A percentile compares a stretch with the other conserved stretches of the same genome.
phyloP scores from a whole-genome alignment of 2,797 vertebrate genomes.

The Muscicapa comitata region DNA sequence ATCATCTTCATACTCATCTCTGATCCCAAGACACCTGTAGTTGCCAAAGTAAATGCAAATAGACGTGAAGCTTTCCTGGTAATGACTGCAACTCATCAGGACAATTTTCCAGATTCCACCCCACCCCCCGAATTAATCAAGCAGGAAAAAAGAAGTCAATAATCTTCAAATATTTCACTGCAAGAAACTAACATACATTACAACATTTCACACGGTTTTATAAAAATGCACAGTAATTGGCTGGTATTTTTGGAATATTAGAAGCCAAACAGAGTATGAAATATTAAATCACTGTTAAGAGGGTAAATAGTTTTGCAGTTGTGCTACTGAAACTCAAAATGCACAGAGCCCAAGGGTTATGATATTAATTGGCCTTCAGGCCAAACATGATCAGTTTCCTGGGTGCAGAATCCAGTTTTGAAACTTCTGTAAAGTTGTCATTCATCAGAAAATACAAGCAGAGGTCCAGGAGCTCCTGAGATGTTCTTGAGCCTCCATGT shows the following conservation, averaged over 20 bases:
- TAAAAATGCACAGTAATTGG: background rate
- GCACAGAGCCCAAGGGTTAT: background rate
- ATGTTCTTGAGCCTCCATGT: background rate
- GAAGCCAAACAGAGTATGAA: background rate
- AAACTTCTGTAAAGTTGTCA: background rate
- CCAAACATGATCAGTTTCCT: background rate
- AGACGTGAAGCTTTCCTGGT: slow-evolving; percentile 49
- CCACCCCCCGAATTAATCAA: background rate
- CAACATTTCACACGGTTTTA: background rate
- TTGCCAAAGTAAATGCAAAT: slow-evolving; percentile 67
- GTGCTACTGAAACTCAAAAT: background rate
- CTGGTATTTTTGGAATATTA: background rate
- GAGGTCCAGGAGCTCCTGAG: background rate
- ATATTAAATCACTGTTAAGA: background rate
- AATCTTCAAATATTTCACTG: background rate
- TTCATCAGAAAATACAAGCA: background rate
- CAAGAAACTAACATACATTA: background rate
- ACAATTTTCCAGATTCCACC: slow-evolving; percentile 16
- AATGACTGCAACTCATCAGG: slow-evolving; percentile 42
- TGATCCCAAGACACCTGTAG: slow-evolving; percentile 54
- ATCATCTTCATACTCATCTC: slow-evolving; percentile 59
- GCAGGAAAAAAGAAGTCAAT: background rate
- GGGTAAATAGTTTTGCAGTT: background rate
- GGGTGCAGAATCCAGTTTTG: background rate
- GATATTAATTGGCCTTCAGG: background rate